phyloP scores from a whole-genome alignment of 2,888 invertebrate species.

The Crocallis elinguaria region DNA sequence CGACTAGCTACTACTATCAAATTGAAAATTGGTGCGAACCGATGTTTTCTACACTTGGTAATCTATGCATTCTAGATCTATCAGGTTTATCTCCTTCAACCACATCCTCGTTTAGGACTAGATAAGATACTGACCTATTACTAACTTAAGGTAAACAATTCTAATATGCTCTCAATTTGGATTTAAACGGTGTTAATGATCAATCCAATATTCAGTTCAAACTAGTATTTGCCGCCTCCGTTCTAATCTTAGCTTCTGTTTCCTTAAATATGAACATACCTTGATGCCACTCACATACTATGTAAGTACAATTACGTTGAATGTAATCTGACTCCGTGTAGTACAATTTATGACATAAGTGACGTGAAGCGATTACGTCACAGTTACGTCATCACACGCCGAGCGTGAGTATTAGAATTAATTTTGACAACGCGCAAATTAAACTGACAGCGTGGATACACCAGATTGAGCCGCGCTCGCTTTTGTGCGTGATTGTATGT shows the following conservation, averaged over 20 bases:
- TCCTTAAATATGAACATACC: background rate
- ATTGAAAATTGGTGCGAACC: too few species aligned
- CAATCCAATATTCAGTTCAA: background rate
- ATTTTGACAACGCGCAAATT: constrained; percentile 57
- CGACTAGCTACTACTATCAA: too few species aligned
- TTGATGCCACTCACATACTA: background rate
- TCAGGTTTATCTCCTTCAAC: too few species aligned
- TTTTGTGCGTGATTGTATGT: constrained; percentile 30
- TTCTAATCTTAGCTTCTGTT: background rate
- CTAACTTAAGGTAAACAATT: too few species aligned
- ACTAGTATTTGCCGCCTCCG: background rate
- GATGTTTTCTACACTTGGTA: too few species aligned
- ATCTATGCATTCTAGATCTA: too few species aligned
- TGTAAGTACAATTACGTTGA: background rate
- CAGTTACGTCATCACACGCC: constrained; percentile 37
- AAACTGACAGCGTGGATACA: constrained; percentile 50
- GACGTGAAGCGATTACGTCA: constrained; percentile 40
- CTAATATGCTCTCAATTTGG: too few species aligned
- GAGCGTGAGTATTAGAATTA: constrained; percentile 50
- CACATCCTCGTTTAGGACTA: too few species aligned
- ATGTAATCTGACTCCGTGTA: constrained; percentile 34
- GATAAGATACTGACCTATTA: too few species aligned
- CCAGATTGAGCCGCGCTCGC: constrained; percentile 33
- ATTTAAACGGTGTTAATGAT: too few species aligned
- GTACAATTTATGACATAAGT: constrained; percentile 36